phyloP scores from a whole-genome alignment of 2,888 invertebrate species.

The Sinopyrophorus schimmeli region DNA sequence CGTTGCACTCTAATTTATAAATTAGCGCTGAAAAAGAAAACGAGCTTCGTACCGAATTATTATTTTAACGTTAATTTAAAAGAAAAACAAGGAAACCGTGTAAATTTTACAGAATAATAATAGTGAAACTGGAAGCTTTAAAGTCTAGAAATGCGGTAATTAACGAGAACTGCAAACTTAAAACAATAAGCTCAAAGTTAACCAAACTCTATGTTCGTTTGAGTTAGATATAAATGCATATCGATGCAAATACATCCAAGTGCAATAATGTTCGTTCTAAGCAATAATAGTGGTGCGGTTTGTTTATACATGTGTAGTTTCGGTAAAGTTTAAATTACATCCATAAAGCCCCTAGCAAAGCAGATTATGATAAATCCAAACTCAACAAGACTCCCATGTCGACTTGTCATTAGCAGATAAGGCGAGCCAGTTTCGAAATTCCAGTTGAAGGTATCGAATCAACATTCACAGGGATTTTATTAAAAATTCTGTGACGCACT shows the following conservation, averaged over 20 bases:
- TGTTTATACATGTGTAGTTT: conserved; percentile 23
- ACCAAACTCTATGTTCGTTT: conserved; percentile 1
- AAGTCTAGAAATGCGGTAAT: no score
- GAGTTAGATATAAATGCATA: conserved; percentile 10
- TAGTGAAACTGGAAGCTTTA: no score
- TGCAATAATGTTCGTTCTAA: conserved; percentile 14
- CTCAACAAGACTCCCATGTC: conserved; percentile 17
- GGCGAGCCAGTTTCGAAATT: conserved; percentile 11
- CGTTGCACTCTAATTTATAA: conserved; percentile 7
- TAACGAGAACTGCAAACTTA: background rate
- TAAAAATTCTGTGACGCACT: no score
- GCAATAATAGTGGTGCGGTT: conserved; percentile 12
- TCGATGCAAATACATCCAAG: conserved; percentile 15
- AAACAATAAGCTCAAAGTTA: conserved; percentile 4
- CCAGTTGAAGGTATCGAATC: background rate
- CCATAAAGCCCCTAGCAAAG: conserved; percentile 18
- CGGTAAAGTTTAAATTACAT: conserved; percentile 22
- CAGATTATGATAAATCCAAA: conserved; percentile 23
- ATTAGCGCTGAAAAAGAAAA: conserved; percentile 2
- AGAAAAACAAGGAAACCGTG: no score
- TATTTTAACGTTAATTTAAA: background rate
- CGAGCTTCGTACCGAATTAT: background rate
- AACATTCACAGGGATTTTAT: no score
- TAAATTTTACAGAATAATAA: no score
- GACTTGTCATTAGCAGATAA: conserved; percentile 20